Conservation (phyloP, 2,113 vertebrate species). For the Xiphias gladius region DNA sequence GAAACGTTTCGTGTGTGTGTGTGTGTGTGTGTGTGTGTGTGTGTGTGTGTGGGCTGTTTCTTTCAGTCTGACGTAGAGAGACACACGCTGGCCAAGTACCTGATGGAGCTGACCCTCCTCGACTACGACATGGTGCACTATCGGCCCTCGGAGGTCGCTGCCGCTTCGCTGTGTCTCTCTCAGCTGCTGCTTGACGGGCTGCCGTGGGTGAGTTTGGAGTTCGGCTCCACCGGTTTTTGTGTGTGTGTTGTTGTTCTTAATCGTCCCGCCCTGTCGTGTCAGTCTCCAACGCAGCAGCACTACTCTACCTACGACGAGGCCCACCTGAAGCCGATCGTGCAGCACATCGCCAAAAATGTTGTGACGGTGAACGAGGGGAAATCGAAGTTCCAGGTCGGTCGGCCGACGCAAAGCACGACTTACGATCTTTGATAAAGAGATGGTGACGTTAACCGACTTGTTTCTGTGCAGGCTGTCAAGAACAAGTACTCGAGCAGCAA, state of each 20-base stretch:
- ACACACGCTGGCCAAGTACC: conserved; percentile 94
- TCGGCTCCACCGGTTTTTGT: no score
- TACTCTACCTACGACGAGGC: conserved; percentile 90
- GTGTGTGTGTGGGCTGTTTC: not conserved
- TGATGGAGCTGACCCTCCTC: conserved; percentile 94
- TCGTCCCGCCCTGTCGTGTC: not conserved
- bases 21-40: no score
- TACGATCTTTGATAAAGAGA: no score
- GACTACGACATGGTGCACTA: conserved; percentile 96
- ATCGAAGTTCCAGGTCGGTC: conserved; percentile 89
- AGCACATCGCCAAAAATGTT: conserved; percentile 93
- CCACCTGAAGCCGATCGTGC: conserved; percentile 86
- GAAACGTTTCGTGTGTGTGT: no score
- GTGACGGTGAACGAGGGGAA: conserved; percentile 87
- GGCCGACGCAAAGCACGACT: no score
- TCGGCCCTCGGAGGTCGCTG: conserved; percentile 91
- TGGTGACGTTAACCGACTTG: accelerated
- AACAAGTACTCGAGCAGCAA: conserved; percentile 91
- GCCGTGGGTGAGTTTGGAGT: conserved; percentile 87
- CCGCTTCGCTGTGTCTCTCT: conserved; percentile 90
- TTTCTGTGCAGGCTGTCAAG: conserved; percentile 86
- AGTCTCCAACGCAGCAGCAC: conserved; percentile 90
- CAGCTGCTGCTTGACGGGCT: conserved; percentile 88
- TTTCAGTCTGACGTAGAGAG: conserved; percentile 89
- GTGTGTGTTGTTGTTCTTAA: no score